phyloP scores from a whole-genome alignment of 2,797 vertebrate genomes.

The Diceros bicornis region DNA sequence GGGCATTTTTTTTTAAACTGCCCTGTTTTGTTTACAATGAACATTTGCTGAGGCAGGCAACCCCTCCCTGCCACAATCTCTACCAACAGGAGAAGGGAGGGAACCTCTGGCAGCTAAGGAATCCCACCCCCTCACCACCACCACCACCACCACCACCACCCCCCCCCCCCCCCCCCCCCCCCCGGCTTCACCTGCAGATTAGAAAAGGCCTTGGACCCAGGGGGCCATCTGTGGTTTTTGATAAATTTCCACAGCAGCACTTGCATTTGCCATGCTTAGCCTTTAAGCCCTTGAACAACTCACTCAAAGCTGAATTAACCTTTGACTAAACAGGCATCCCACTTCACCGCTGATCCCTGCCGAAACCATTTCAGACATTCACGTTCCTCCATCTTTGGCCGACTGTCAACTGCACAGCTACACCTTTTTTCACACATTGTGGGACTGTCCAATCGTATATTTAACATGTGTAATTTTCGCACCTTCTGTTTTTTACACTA shows the following conservation, averaged over 20 bases:
- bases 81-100: constrained; percentile 71
- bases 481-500: neutral
- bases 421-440: neutral
- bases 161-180: neutral
- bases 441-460: neutral
- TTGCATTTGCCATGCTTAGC: neutral
- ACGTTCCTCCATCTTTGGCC: neutral
- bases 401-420: neutral
- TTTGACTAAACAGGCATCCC: neutral
- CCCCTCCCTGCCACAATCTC: constrained; percentile 68
- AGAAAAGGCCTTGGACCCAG: neutral
- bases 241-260: constrained; percentile 51
- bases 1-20: neutral
- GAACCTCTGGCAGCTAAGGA: constrained; percentile 27
- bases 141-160: too few species aligned
- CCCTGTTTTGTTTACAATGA: constrained; percentile 3
- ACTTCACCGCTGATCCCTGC: neutral
- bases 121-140: too few species aligned
- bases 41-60: constrained; percentile 29
- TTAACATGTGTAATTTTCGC: neutral
- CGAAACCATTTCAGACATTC: neutral
- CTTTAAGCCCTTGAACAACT: neutral
- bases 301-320: constrained; percentile 26
- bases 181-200: constrained; percentile 44
- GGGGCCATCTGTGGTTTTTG: constrained; percentile 20